These are phyloP conservation scores for Callyntrura sp. DNA, from an alignment of 2,888 invertebrate species.

Conservation along the genomic window DNA sequence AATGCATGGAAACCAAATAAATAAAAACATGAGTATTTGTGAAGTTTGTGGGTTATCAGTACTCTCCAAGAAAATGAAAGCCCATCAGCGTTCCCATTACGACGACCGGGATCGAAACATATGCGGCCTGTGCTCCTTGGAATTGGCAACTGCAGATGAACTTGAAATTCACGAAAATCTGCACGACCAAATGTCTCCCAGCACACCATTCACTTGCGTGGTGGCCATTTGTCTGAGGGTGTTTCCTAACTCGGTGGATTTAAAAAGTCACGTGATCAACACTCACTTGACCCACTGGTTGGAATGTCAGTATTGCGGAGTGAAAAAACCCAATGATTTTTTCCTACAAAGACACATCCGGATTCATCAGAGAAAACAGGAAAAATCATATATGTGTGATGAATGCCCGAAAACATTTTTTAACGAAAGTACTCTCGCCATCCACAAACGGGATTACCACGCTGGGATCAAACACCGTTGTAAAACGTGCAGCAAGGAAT, in stretches of 20 bases:
- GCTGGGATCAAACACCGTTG: neutral
- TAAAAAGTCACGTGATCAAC: constrained; percentile 2
- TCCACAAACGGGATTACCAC: neutral
- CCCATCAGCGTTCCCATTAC: neutral
- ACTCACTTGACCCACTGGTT: neutral
- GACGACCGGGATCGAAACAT: neutral
- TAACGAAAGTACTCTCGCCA: neutral
- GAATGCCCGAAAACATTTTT: neutral
- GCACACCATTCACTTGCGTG: neutral
- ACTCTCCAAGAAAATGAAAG: neutral
- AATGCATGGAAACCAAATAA: neutral
- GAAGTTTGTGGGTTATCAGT: neutral
- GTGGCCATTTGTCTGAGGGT: neutral
- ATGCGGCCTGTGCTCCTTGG: neutral
- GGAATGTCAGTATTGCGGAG: constrained; percentile 32
- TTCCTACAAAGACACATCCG: constrained; percentile 1
- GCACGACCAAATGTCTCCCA: neutral
- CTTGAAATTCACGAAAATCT: neutral
- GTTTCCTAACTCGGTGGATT: constrained; percentile 15
- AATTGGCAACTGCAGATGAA: neutral
- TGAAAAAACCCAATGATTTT: constrained; percentile 31
- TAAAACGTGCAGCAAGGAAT: neutral
- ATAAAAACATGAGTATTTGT: neutral
- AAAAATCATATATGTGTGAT: neutral
- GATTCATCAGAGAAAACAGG: neutral